Evolutionary conservation across 2,797 vertebrate species (phyloP).

Genomic region (Arrhamphus sclerolepis): DNA sequence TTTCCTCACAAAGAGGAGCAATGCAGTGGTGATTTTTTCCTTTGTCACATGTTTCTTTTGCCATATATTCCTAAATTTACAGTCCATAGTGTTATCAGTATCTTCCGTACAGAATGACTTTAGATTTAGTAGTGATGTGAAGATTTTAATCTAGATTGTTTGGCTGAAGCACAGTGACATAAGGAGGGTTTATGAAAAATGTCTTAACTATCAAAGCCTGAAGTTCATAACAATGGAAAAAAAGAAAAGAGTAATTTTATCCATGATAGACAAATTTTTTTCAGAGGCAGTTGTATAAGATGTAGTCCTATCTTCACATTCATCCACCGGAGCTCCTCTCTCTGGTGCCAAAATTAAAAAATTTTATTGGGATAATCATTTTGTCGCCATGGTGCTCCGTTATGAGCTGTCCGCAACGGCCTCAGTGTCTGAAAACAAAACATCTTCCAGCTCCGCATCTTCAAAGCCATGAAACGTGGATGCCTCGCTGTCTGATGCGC

Average conservation of each 20-base stretch:
- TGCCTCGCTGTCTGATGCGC: conserved; percentile 91
- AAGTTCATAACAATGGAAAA: too few relatives aligned
- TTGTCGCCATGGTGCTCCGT: conserved; percentile 9
- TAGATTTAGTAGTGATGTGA: too few relatives aligned
- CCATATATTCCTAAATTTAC: conserved; percentile 23
- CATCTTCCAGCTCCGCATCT: conserved; percentile 89
- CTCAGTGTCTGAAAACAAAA: conserved; percentile 78
- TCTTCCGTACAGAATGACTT: too few relatives aligned
- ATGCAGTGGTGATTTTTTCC: too few relatives aligned
- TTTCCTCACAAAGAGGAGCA: too few relatives aligned
- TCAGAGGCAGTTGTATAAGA: too few relatives aligned
- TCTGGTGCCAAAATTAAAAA: conserved; percentile 12
- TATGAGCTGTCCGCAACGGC: conserved; percentile 63
- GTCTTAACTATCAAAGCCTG: too few relatives aligned
- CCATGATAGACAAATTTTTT: too few relatives aligned
- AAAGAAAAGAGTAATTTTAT: too few relatives aligned
- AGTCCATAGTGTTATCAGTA: conserved; percentile 23
- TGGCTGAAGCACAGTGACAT: too few relatives aligned
- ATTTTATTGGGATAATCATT: conserved; percentile 5
- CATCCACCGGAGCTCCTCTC: conserved; percentile 18
- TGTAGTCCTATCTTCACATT: conserved; percentile 8
- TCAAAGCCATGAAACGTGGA: conserved; percentile 96
- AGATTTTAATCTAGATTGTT: too few relatives aligned
- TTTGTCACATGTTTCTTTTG: conserved; percentile 10
- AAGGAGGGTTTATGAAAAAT: too few relatives aligned